A percentile compares a stretch with the other conserved stretches of the same genome.
Conservation (phyloP, 2,113 vertebrate species). For the Tricholaema leucomelas region DNA sequence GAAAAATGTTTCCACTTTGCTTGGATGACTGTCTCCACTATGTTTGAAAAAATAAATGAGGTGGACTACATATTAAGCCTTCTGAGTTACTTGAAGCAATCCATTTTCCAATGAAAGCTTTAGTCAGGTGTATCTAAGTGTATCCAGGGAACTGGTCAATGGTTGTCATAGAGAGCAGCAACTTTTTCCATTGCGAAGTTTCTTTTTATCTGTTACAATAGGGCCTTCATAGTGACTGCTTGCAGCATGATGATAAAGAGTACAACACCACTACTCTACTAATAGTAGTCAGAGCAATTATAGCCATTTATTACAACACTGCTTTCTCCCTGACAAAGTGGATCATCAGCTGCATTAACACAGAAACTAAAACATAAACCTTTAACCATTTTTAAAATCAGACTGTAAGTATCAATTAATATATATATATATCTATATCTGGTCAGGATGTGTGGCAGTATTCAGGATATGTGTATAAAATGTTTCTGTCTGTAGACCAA, state of each 20-base stretch:
- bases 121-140: constrained; percentile 43
- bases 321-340: not conserved
- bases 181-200: constrained; percentile 25
- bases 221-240: constrained; percentile 9
- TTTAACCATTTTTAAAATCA: not conserved
- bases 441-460: not conserved
- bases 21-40: constrained; percentile 24
- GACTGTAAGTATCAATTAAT: not conserved
- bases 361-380: not conserved
- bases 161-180: not conserved
- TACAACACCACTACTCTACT: not conserved
- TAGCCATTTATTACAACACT: not conserved
- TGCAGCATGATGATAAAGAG: not conserved
- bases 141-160: constrained; percentile 19
- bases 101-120: constrained; percentile 60
- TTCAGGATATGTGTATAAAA: not conserved
- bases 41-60: constrained; percentile 58
- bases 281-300: constrained; percentile 1
- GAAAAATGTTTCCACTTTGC: constrained; percentile 37
- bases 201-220: not conserved
- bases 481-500: not conserved
- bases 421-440: not conserved
- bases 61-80: constrained; percentile 20
- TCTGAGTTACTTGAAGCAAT: constrained; percentile 47
- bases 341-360: constrained; percentile 10